A percentile compares a stretch with the other conserved stretches of the same genome.
Conservation (phyloP, 2,888 invertebrate genomes). For the Troglohyphantes excavatus region DNA sequence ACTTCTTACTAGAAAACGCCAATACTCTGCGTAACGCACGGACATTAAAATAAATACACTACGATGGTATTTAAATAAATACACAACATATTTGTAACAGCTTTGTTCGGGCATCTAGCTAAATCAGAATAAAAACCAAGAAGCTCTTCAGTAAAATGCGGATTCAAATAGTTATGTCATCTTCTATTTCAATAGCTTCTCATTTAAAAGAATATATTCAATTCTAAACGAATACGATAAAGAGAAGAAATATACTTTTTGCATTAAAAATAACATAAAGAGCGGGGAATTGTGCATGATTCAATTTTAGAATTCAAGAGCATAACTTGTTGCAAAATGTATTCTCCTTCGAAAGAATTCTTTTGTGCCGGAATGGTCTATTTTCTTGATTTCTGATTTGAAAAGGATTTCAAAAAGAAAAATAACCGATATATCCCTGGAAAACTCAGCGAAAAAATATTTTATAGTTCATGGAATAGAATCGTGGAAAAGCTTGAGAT, state of each 20-base stretch:
- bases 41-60: no score
- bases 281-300: background rate
- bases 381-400: slow-evolving; percentile 7
- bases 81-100: no score
- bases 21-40: no score
- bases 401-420: background rate
- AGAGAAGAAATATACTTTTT: background rate
- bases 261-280: background rate
- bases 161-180: slow-evolving; percentile 10
- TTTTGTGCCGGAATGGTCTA: background rate
- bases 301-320: background rate
- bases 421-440: background rate
- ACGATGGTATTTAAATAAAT: no score
- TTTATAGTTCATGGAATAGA: background rate
- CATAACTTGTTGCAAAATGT: slow-evolving; percentile 17
- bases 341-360: background rate
- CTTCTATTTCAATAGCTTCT: background rate
- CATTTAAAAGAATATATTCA: background rate
- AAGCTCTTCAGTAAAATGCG: background rate
- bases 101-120: no score
- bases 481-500: background rate
- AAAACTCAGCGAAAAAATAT: background rate
- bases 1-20: no score
- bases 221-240: background rate
- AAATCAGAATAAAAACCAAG: no score